phyloP scores from a whole-genome alignment of 2,888 invertebrate genomes.

The Nemotelus nigrinus region DNA sequence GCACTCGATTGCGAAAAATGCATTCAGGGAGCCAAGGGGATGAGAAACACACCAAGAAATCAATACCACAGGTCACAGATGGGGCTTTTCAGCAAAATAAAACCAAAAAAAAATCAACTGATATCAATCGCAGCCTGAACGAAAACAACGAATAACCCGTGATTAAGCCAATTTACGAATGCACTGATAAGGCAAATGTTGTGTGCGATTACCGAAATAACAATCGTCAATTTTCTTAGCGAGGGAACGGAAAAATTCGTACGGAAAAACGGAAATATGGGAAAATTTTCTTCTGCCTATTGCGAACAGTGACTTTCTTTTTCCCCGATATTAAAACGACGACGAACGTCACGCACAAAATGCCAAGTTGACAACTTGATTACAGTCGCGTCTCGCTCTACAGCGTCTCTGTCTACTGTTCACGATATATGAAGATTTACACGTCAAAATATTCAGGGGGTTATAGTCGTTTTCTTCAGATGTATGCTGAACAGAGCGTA shows the following conservation, averaged over 20 bases:
- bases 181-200: constrained; percentile 6
- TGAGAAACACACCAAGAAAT: constrained; percentile 18
- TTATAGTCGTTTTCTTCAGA: neutral
- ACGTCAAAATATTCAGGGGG: constrained; percentile 17
- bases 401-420: neutral
- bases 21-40: neutral
- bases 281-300: constrained; percentile 13
- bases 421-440: constrained; percentile 7
- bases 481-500: neutral
- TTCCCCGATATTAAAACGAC: constrained; percentile 7
- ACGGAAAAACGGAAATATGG: constrained; percentile 16
- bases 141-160: neutral
- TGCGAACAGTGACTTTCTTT: constrained; percentile 1
- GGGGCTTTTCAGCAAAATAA: constrained; percentile 4
- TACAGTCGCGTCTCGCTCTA: constrained; percentile 12
- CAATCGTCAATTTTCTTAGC: neutral
- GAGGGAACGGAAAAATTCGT: neutral
- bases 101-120: neutral
- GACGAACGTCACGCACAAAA: constrained; percentile 43
- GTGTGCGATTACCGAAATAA: neutral
- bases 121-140: constrained; percentile 16
- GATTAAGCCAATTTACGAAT: neutral
- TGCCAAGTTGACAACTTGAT: constrained; percentile 51
- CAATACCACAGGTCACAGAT: constrained; percentile 30
- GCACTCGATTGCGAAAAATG: neutral